A percentile compares a stretch with the other conserved stretches of the same genome.
These are phyloP conservation scores for Pilophorus perplexus DNA, from an alignment of 2,888 invertebrate genomes.

Conservation along the genomic window DNA sequence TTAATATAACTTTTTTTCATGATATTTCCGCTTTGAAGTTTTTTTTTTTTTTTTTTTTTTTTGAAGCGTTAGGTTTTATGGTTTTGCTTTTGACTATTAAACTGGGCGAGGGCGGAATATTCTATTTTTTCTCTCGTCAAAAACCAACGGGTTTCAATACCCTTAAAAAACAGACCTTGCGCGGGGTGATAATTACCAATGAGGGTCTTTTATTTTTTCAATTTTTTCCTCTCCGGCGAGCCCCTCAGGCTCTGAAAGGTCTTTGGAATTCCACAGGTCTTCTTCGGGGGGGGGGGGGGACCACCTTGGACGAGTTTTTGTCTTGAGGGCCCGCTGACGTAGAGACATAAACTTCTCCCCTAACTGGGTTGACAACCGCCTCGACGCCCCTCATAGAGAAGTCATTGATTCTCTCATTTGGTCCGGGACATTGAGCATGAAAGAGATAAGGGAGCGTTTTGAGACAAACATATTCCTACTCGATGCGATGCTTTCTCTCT, in stretches of 20 bases:
- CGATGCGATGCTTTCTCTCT: neutral
- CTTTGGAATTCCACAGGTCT: neutral
- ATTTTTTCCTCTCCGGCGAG: too few species aligned
- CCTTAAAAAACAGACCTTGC: too few species aligned
- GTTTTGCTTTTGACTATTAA: too few species aligned
- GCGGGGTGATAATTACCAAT: slow-evolving; percentile 14
- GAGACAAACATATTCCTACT: slow-evolving; percentile 10
- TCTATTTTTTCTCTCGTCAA: too few species aligned
- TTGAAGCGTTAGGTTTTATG: too few species aligned
- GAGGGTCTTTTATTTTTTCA: slow-evolving; percentile 3
- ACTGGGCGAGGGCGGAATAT: too few species aligned
- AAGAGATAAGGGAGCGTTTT: neutral
- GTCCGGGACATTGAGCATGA: slow-evolving; percentile 32
- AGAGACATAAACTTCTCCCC: neutral
- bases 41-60: too few species aligned
- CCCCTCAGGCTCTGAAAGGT: neutral
- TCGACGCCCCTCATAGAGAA: neutral
- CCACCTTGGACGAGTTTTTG: neutral
- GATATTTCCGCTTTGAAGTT: too few species aligned
- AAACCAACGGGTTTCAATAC: too few species aligned
- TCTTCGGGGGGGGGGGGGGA: neutral
- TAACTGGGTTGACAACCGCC: neutral
- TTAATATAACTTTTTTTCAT: too few species aligned
- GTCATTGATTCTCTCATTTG: slow-evolving; percentile 32
- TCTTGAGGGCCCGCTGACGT: neutral